Evolutionary conservation across 1,140 invertebrate species (phyloP), one percentile per base, ranked within the genome.

Genomic region (Drosophila equinoxialis): DNA sequence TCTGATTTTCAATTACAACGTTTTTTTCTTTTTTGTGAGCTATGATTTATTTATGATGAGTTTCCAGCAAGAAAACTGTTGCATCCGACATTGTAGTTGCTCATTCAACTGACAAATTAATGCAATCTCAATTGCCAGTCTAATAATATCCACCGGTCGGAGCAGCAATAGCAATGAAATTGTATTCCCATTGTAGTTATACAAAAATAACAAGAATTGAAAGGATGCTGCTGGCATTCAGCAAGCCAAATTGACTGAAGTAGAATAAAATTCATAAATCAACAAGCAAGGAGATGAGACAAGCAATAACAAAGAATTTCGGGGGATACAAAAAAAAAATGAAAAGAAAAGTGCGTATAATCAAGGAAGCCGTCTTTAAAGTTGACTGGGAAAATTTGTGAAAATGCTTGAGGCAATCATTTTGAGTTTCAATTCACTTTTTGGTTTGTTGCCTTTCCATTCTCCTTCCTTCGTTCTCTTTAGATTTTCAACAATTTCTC

Each of bases 401-500:
- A 45, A 66, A 62, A 37, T 60, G n/a, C 63, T 67, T 20, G 39
- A 39, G 54, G 70, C 74, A 57, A 64, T 60, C 48, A 54, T 48
- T 89, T 81, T 71, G 77, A 72, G 59, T 72, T 84, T 75, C 48
- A 68, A 57, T 63, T 57, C 58, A 63, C 64, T 68, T 73, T 66
- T 48, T 65, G 33, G 23, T 11, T 30, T 59, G 83, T 81, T 73
- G 73, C 57, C 54, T 67, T 83, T 71, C 58, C 71, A 41, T 64
- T 6, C 30, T 30, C 30, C 30, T 6, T 5, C 6, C 30, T 6
- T 30, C 30, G 3, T 30, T 63, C 67, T 63, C 67, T 68, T 73
- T 66, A 51, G 68, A 20, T 37, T 59, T 37, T 51, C n/a, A 51
- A 66, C 71, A 74, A 84, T 87, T 84, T 81, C 80, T 83, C 81